Evolutionary conservation across 1,140 invertebrate genomes (phyloP).

Genomic region (Nephotettix cincticeps): DNA sequence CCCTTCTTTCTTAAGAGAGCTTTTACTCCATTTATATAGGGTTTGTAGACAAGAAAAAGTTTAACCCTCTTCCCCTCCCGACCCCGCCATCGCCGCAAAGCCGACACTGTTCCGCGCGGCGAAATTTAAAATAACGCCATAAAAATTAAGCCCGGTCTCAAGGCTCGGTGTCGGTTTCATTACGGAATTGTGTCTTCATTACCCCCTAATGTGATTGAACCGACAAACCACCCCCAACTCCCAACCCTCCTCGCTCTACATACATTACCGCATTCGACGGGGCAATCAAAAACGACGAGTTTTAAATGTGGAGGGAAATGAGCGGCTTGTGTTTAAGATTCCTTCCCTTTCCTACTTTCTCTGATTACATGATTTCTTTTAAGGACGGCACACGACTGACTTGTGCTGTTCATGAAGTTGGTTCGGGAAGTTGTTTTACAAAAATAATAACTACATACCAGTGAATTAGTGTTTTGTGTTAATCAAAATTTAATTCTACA

Average conservation of each 20-base stretch:
- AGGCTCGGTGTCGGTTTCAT: slow-evolving; percentile 10
- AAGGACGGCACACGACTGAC: no score
- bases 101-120: slow-evolving; percentile 19
- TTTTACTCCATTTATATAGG: slow-evolving; percentile 27
- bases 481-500: no score
- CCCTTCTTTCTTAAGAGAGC: slow-evolving; percentile 15
- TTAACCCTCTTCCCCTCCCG: not conserved
- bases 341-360: no score
- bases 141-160: slow-evolving; percentile 31
- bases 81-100: not conserved
- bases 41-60: slow-evolving; percentile 30
- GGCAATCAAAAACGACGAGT: no score
- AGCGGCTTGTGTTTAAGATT: no score
- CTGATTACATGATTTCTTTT: no score
- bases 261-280: no score
- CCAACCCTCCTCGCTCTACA: not conserved
- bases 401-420: no score
- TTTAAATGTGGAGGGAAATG: no score
- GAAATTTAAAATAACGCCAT: slow-evolving; percentile 35
- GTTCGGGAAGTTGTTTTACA: no score
- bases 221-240: not conserved
- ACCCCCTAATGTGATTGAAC: slow-evolving; percentile 16
- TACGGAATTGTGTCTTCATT: slow-evolving; percentile 19
- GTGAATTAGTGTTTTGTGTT: no score
- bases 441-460: no score